Percentiles rank a stretch among this genome's conserved stretches.
phyloP scores from a whole-genome alignment of 2,113 vertebrate species.

The Haemorhous mexicanus region DNA sequence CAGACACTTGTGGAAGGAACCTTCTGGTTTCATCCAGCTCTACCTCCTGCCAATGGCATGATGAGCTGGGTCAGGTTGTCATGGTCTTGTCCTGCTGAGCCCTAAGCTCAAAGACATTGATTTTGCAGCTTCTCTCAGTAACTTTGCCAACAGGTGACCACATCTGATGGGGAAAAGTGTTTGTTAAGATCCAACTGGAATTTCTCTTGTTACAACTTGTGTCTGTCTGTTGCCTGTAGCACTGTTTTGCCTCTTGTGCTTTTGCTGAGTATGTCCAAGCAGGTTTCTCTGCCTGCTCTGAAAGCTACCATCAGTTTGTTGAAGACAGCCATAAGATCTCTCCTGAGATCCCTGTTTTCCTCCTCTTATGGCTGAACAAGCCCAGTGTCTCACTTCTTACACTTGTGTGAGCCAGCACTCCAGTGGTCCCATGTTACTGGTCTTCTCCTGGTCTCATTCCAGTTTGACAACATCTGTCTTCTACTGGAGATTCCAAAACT shows the following conservation, averaged over 20 bases:
- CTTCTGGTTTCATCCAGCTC: background rate
- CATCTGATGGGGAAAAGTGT: background rate
- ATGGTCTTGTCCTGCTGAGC: background rate
- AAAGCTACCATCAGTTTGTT: background rate
- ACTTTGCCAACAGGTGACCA: background rate
- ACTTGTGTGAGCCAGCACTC: background rate
- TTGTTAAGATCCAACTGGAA: background rate
- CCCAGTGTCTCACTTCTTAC: background rate
- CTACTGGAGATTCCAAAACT: background rate
- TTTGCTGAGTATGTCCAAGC: accelerated
- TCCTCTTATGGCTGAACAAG: background rate
- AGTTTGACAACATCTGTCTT: background rate
- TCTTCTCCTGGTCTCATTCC: background rate
- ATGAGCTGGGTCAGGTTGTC: background rate
- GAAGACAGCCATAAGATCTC: background rate
- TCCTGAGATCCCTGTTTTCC: background rate
- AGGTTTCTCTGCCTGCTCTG: background rate
- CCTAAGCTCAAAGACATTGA: background rate
- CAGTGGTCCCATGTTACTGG: background rate
- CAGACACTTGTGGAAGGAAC: background rate
- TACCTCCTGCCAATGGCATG: background rate
- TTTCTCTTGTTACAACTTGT: background rate
- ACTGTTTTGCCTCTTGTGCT: background rate
- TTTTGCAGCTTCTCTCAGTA: background rate
- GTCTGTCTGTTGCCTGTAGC: background rate